These are phyloP conservation scores for Aphis craccivora DNA, from an alignment of 1,140 invertebrate genomes.

Conservation along the genomic window DNA sequence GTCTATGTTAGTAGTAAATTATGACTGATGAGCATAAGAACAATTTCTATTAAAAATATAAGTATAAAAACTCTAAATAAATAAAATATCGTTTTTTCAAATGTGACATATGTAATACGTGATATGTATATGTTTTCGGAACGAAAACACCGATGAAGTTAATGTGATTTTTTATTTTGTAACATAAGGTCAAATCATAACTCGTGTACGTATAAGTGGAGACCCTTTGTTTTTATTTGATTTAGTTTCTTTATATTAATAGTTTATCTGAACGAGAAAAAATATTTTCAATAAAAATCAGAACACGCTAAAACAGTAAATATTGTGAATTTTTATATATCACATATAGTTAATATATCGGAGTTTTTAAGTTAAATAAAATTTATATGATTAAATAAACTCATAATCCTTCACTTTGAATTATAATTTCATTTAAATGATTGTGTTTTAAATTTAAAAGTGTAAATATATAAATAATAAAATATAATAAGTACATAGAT, in stretches of 20 bases:
- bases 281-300: background rate
- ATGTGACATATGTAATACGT: background rate
- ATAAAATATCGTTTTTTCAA: slow-evolving; percentile 8
- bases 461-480: background rate
- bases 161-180: background rate
- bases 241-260: background rate
- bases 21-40: background rate
- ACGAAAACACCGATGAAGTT: background rate
- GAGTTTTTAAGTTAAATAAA: background rate
- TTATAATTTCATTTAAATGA: background rate
- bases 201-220: background rate
- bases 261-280: background rate
- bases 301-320: background rate
- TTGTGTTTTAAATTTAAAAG: background rate
- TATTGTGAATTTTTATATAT: background rate
- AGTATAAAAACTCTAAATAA: background rate
- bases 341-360: background rate
- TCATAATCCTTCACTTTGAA: background rate
- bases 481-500: background rate
- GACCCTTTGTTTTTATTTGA: slow-evolving; percentile 26
- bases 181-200: slow-evolving; percentile 30
- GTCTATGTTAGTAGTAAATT: background rate
- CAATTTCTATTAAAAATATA: background rate
- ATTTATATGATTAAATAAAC: background rate
- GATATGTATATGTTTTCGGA: background rate